Evolutionary conservation across 2,113 vertebrate species (phyloP).

Genomic region (Halcyon senegalensis): DNA sequence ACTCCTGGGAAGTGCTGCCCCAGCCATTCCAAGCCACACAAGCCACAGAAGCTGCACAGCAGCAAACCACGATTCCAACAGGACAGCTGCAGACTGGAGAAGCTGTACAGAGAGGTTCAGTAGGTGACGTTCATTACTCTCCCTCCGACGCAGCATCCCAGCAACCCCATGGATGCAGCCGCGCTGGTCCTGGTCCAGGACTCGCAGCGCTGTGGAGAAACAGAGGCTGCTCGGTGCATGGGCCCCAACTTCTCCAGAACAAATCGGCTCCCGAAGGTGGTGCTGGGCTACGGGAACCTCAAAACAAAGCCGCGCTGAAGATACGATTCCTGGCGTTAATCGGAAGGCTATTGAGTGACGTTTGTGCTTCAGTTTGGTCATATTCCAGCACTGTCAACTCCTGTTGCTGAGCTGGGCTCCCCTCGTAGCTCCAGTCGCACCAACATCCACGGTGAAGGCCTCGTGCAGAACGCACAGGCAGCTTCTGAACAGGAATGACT

Average conservation of each 20-base stretch:
- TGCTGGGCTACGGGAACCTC: not conserved
- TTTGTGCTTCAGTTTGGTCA: not conserved
- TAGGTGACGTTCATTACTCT: not conserved
- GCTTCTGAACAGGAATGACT: not conserved
- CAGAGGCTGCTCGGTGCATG: fast-evolving
- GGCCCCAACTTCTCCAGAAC: not conserved
- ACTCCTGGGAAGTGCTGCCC: not conserved
- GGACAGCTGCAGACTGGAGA: not conserved
- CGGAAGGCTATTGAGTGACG: no score
- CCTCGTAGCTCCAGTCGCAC: not conserved
- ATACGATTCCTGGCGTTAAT: not conserved
- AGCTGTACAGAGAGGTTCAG: not conserved
- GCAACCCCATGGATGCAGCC: not conserved
- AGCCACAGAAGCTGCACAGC: not conserved
- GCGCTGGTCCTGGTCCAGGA: not conserved
- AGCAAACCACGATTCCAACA: not conserved
- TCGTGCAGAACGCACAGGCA: fast-evolving
- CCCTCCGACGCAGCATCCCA: not conserved
- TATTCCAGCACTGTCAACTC: not conserved
- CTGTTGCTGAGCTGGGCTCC: not conserved
- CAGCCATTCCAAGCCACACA: not conserved
- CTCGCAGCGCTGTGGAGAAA: not conserved
- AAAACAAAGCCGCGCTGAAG: not conserved
- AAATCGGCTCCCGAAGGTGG: not conserved
- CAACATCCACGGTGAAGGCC: not conserved